A percentile compares a stretch with the other conserved stretches of the same genome.
These are phyloP conservation scores for Leptinotarsa rubiginosa DNA, from an alignment of 2,888 invertebrate genomes.

Conservation along the genomic window DNA sequence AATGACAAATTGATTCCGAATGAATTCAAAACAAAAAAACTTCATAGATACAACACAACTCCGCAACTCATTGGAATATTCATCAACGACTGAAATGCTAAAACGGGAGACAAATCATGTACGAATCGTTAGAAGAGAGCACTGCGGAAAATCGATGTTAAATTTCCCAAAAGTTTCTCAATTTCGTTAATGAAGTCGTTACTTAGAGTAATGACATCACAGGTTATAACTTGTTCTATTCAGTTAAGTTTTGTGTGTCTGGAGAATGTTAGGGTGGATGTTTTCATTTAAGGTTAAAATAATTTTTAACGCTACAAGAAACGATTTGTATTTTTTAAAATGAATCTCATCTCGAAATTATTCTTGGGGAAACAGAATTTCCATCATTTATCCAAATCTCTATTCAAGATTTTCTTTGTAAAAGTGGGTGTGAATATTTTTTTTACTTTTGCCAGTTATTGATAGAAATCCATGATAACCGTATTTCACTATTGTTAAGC, in stretches of 20 bases:
- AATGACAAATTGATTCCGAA: too few species aligned
- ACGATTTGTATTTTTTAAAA: too few species aligned
- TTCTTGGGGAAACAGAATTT: too few species aligned
- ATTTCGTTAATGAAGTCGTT: slow-evolving; percentile 41
- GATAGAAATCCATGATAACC: too few species aligned
- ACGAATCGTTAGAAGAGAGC: slow-evolving; percentile 13
- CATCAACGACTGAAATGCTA: slow-evolving; percentile 3
- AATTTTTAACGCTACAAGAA: neutral
- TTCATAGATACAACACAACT: neutral
- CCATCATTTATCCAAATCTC: too few species aligned
- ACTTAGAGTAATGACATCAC: slow-evolving; percentile 39
- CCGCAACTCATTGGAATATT: slow-evolving; percentile 8
- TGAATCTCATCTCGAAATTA: too few species aligned
- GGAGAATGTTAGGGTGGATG: neutral
- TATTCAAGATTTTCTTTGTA: too few species aligned
- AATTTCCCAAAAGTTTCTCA: slow-evolving; percentile 41
- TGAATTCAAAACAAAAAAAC: too few species aligned
- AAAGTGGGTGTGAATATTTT: too few species aligned
- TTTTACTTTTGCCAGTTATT: too few species aligned
- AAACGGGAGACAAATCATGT: slow-evolving; percentile 30
- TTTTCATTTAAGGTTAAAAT: neutral
- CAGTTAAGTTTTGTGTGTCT: neutral
- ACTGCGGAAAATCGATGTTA: slow-evolving; percentile 34
- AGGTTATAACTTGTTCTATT: slow-evolving; percentile 22
- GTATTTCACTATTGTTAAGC: too few species aligned